These are phyloP conservation scores for Gymnopithys bicolor DNA, from an alignment of 2,797 vertebrate species.

Conservation along the genomic window DNA sequence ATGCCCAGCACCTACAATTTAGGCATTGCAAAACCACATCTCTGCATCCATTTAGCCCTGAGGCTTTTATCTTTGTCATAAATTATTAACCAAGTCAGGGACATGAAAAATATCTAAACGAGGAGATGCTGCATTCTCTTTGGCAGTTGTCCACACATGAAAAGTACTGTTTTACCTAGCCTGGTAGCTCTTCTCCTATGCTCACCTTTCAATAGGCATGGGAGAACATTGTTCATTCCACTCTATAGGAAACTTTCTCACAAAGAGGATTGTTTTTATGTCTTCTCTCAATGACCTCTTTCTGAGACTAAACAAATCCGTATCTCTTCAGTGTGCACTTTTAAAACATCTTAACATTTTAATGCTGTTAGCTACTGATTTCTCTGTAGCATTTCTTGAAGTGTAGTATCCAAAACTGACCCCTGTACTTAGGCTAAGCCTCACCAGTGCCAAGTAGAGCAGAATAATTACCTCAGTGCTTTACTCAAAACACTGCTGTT, in stretches of 20 bases:
- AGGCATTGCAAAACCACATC: slow-evolving; percentile 61
- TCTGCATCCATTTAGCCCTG: slow-evolving; percentile 60
- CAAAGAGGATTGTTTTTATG: neutral
- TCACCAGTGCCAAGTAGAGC: slow-evolving; percentile 48
- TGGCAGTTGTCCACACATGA: slow-evolving; percentile 10
- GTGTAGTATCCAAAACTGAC: neutral
- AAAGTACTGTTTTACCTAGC: neutral
- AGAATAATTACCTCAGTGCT: slow-evolving; percentile 45
- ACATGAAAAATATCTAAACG: slow-evolving; percentile 35
- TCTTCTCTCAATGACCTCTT: neutral
- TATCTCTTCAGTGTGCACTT: neutral
- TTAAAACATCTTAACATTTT: neutral
- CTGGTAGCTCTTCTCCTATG: neutral
- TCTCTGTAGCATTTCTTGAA: neutral
- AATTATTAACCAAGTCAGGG: slow-evolving; percentile 68
- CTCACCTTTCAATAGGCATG: neutral
- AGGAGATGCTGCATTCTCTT: slow-evolving; percentile 60
- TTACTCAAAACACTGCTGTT: neutral
- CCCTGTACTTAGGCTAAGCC: neutral
- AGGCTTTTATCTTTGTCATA: slow-evolving; percentile 46
- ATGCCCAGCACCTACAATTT: slow-evolving; percentile 52
- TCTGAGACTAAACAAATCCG: neutral
- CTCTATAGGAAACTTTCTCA: neutral
- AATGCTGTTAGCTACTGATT: neutral
- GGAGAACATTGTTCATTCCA: neutral